Conservation (phyloP, 1,140 invertebrate genomes). For the Bombus ignitus region DNA sequence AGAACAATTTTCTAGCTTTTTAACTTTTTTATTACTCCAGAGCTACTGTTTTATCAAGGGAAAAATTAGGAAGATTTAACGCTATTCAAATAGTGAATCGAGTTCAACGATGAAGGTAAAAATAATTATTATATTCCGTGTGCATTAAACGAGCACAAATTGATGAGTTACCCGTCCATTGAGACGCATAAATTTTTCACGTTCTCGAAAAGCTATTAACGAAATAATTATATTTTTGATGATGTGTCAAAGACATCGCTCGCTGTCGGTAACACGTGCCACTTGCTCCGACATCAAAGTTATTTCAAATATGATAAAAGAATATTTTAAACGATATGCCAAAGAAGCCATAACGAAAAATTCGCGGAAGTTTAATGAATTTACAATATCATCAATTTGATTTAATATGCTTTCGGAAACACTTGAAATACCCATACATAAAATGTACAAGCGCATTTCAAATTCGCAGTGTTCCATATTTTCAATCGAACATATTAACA, state of each 20-base stretch:
- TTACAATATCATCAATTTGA: background rate
- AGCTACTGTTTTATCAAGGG: background rate
- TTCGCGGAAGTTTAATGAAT: constrained; percentile 1
- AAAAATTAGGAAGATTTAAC: background rate
- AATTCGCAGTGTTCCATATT: too few relatives aligned
- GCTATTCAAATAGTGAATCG: too few relatives aligned
- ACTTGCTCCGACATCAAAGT: constrained; percentile 29
- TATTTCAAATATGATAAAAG: constrained; percentile 21
- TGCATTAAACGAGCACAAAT: constrained; percentile 33
- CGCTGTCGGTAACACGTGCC: constrained; percentile 11
- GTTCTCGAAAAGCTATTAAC: constrained; percentile 34
- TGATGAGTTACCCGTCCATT: constrained; percentile 20
- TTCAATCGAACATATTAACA: background rate
- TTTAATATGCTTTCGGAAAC: background rate
- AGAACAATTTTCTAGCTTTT: background rate
- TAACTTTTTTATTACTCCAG: background rate
- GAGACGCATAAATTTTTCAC: constrained; percentile 18
- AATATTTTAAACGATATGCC: constrained; percentile 16
- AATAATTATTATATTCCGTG: constrained; percentile 26
- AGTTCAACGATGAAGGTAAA: background rate
- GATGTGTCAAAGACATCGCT: constrained; percentile 36
- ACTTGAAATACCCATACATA: background rate
- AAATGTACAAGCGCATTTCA: background rate
- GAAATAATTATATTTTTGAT: constrained; percentile 45
- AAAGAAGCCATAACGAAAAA: background rate